Percentiles rank a stretch among this genome's conserved stretches.
Evolutionary conservation across 2,797 vertebrate genomes (phyloP).

Genomic region (Mormyrops boulengeri): DNA sequence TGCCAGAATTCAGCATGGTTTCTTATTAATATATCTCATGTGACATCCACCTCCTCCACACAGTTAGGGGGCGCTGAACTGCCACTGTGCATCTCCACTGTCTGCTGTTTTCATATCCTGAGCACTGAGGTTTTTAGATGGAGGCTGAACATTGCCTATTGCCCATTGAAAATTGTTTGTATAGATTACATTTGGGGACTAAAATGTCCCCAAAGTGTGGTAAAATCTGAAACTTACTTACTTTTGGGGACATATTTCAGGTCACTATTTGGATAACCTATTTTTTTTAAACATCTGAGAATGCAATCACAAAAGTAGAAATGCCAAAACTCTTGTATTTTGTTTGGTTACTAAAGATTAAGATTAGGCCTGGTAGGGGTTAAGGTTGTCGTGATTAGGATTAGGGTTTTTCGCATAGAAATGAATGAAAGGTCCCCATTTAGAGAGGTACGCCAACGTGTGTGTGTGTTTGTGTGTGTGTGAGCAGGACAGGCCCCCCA

Average conservation of each 20-base stretch:
- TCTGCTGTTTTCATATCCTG: not conserved
- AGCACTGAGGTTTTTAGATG: not conserved
- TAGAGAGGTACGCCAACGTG: not conserved
- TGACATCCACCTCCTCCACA: not conserved
- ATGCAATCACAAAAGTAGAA: no score
- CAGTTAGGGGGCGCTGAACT: not conserved
- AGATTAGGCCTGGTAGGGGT: no score
- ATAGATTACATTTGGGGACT: not conserved
- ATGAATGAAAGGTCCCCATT: not conserved
- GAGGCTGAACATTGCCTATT: not conserved
- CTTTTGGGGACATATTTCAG: no score
- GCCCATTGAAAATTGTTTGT: no score
- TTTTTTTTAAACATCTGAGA: no score
- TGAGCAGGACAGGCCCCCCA: no score
- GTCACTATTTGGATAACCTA: no score
- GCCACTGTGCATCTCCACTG: not conserved
- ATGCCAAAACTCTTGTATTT: no score
- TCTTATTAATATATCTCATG: not conserved
- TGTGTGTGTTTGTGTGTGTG: not conserved
- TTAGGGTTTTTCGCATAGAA: not conserved
- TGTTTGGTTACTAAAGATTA: no score
- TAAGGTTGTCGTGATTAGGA: no score
- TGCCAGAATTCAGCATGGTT: not conserved
- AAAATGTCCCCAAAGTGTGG: not conserved
- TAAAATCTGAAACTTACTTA: no score